Evolutionary conservation across 2,113 vertebrate genomes (phyloP).

Genomic region (Labeo catla): DNA sequence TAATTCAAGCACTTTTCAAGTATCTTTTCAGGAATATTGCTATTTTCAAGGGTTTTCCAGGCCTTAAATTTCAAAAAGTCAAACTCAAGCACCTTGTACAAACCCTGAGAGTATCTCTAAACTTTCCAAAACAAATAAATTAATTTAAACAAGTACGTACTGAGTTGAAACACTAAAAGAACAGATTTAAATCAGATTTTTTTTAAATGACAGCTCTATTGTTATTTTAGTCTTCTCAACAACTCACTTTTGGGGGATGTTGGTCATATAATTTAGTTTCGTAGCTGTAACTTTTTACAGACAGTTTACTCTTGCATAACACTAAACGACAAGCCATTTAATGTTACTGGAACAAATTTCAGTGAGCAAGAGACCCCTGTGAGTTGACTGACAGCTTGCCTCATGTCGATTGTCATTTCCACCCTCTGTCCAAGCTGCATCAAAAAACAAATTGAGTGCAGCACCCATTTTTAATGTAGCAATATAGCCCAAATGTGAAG

Average conservation of each 20-base stretch:
- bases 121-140: too few relatives aligned
- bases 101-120: too few relatives aligned
- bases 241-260: background rate
- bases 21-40: too few relatives aligned
- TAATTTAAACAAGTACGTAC: too few relatives aligned
- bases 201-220: too few relatives aligned
- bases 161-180: background rate
- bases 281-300: background rate
- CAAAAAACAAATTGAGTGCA: conserved; percentile 21
- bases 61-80: too few relatives aligned
- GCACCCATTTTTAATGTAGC: conserved; percentile 42
- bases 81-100: too few relatives aligned
- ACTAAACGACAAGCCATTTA: conserved; percentile 1
- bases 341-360: background rate
- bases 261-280: background rate
- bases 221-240: too few relatives aligned
- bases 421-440: background rate
- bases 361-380: background rate
- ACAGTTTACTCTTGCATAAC: background rate
- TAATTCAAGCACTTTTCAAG: too few relatives aligned
- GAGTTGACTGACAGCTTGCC: conserved; percentile 43
- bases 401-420: conserved; percentile 42
- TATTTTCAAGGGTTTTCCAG: too few relatives aligned
- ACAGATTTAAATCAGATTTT: too few relatives aligned
- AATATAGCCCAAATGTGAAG: conserved; percentile 4